Percentiles rank a stretch among this genome's conserved stretches.
phyloP scores from a whole-genome alignment of 2,113 vertebrate genomes.

The Argyrosomus japonicus region DNA sequence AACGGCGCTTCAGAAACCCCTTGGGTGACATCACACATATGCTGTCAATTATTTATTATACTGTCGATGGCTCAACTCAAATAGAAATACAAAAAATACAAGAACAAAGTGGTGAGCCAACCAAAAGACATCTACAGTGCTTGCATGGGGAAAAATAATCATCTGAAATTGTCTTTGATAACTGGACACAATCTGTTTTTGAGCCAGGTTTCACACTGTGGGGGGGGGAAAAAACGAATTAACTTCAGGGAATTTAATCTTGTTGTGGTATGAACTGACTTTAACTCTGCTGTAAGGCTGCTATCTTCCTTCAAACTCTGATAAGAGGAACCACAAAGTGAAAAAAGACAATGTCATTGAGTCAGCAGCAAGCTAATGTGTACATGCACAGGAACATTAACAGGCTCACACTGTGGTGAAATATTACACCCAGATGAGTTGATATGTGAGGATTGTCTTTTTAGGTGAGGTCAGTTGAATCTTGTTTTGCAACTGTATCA shows the following conservation, averaged over 20 bases:
- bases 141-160: too few relatives aligned
- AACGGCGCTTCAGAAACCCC: too few relatives aligned
- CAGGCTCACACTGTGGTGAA: not conserved
- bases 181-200: not conserved
- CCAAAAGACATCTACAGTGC: too few relatives aligned
- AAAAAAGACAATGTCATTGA: not conserved
- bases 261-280: too few relatives aligned
- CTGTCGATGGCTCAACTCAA: too few relatives aligned
- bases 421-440: conserved; percentile 9
- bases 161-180: too few relatives aligned
- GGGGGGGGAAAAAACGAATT: not conserved
- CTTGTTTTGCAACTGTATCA: not conserved
- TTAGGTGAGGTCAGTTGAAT: conserved; percentile 1
- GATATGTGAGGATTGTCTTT: not conserved
- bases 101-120: too few relatives aligned
- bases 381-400: not conserved
- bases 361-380: not conserved
- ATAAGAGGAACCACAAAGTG: not conserved
- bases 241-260: not conserved
- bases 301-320: not conserved
- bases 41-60: too few relatives aligned
- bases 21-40: too few relatives aligned
- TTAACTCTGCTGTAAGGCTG: not conserved
- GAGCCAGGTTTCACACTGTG: not conserved
- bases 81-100: too few relatives aligned